Evolutionary conservation across 2,113 vertebrate species (phyloP).

Genomic region (Mystacornis crossleyi): DNA sequence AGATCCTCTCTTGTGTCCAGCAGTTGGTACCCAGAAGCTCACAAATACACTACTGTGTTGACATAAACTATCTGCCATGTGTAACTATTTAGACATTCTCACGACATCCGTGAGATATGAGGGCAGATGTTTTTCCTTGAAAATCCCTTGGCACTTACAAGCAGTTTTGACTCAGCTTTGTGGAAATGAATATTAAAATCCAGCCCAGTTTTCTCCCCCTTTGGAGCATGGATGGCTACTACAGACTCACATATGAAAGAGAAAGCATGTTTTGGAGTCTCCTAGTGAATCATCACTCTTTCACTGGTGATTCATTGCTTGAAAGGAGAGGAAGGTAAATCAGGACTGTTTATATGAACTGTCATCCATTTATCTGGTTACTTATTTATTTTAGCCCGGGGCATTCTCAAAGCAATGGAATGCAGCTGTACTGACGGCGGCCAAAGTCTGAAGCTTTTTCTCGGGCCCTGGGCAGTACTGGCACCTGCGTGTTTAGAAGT

Average conservation of each 20-base stretch:
- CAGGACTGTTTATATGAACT: background rate
- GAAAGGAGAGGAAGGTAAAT: background rate
- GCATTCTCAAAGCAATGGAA: background rate
- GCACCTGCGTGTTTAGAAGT: background rate
- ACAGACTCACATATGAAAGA: background rate
- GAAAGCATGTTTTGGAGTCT: background rate
- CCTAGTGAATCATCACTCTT: background rate
- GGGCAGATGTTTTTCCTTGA: conserved; percentile 39
- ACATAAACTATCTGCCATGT: conserved; percentile 39
- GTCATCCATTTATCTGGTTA: background rate
- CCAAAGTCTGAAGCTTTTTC: background rate
- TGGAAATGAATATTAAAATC: conserved; percentile 11
- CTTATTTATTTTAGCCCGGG: background rate
- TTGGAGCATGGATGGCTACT: background rate
- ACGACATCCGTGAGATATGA: background rate
- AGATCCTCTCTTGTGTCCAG: background rate
- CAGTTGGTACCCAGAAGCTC: conserved; percentile 37
- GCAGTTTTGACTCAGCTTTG: conserved; percentile 21
- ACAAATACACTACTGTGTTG: conserved; percentile 22
- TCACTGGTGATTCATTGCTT: background rate
- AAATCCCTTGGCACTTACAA: conserved; percentile 40
- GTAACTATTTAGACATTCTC: conserved; percentile 40
- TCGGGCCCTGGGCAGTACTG: background rate
- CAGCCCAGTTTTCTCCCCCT: background rate
- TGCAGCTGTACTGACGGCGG: background rate